Evolutionary conservation across 2,888 invertebrate species (phyloP), one percentile per base, ranked within the genome.

Genomic region (Epistrophella euchroma): DNA sequence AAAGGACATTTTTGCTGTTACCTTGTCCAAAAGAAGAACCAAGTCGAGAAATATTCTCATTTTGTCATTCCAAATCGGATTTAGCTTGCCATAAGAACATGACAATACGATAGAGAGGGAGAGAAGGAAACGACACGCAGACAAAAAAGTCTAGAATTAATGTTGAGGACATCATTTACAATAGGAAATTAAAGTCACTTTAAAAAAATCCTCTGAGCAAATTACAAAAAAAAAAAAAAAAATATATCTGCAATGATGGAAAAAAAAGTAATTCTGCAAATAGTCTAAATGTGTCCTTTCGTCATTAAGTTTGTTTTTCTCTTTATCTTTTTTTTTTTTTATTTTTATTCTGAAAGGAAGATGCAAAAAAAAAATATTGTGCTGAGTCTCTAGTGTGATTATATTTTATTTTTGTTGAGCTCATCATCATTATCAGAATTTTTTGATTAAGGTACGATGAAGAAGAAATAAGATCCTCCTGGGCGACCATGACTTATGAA

Each of bases 161-260:
- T 68, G 68, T 52, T 37, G 1, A 43, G 17, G 43, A 74, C 83
- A 84, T 70, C 79, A 70, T 74, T 75, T 71, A 64, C 71, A 77
- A 71, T 52, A 55, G 64, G 80, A 84, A 79, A 80, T 84, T 84
- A 84, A 79, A 84, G 64, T 84, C 75, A 66, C 64, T 74, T 58
- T 71, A 37, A 75, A 66, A 35, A 71, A 64, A 64, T 66, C 84
- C 70, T 75, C 64, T 17, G 58, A 75, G 43, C 84, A 71, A 84
- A 84, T 84, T 75, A 71, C 84, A 84, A 58, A 45, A 66, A 28
- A 45, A 28, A 25, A 3, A 28, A 45, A 28, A 22, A 4, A 64
- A n/a, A 22, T 19, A 9, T 32, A 25, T 5, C 4, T 28, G 4
- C 4, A 28, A 28, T 47, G 40, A 73, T 0, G 15, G 15, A 37